Evolutionary conservation across 2,888 invertebrate species (phyloP), one percentile per base, ranked within the genome.

Genomic region (Leptothorax acervorum): DNA sequence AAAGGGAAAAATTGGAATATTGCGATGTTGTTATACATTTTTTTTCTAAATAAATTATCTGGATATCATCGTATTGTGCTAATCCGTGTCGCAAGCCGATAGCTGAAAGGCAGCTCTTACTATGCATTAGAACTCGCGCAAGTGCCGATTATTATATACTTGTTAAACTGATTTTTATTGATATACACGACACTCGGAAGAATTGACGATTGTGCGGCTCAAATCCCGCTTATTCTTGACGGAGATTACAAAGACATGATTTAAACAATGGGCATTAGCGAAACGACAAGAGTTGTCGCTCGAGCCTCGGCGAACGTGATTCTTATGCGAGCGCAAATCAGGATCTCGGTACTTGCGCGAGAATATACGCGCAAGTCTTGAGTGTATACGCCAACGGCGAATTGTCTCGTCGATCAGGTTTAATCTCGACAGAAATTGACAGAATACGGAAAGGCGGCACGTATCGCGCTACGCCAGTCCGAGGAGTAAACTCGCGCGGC

Each of bases 401-500:
- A 85, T 74, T 66, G 82, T 68, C 68, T 82, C 76, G 85, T 85
- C 70, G 76, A 85, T 79, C 83, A 62, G 42, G 68, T 60, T 62
- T 35, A 71, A 68, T 70, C 70, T 53, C 57, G 82, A 60, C 70
- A 18, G 75, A 71, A 75, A 63, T 53, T 48, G 82, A 60, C 70
- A 18, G 75, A 71, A 75, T 48, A 83, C 83, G 75, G 76, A 35
- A 78, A 79, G 79, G 42, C 57, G 57, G 57, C 63, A 31, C 55
- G 23, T 76, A 75, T 84, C 79, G 75, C 84, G 76, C 73, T 48
- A 42, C 66, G 68, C 51, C 63, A 62, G 55, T 81, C 31, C 31
- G 35, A 66, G 66, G 53, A 63, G 57, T 79, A 11, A 63, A 75
- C 65, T 71, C 66, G 70, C 74, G 35, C 63, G 45, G 28, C 57